phyloP scores from a whole-genome alignment of 2,888 invertebrate species.

The Stenurella melanura region DNA sequence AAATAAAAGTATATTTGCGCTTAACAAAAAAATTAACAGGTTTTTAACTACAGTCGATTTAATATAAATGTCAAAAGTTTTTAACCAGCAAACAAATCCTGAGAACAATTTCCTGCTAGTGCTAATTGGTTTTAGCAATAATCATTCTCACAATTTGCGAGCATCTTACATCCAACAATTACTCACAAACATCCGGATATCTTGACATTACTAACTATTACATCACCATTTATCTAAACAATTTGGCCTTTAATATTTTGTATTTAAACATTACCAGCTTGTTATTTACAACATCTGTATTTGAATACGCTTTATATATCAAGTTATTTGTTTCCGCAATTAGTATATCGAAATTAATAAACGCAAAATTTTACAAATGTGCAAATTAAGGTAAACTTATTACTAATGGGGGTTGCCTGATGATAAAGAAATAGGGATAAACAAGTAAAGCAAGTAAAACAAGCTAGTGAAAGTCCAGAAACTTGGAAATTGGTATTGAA shows the following conservation, averaged over 20 bases:
- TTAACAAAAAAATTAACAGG: too few species aligned
- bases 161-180: conserved; percentile 23
- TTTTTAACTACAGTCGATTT: neutral
- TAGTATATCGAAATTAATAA: neutral
- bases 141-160: conserved; percentile 19
- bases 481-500: too few species aligned
- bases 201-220: conserved; percentile 26
- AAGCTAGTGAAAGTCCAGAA: too few species aligned
- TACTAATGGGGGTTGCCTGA: too few species aligned
- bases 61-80: conserved; percentile 9
- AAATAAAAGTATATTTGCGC: too few species aligned
- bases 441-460: too few species aligned
- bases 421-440: too few species aligned
- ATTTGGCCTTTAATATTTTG: conserved; percentile 30
- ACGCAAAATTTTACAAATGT: too few species aligned
- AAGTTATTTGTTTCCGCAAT: neutral
- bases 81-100: neutral
- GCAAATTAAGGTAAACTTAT: too few species aligned
- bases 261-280: conserved; percentile 22
- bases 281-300: conserved; percentile 10
- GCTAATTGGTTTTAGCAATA: conserved; percentile 25
- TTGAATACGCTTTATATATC: conserved; percentile 5
- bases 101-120: conserved; percentile 2
- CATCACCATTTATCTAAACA: conserved; percentile 36
- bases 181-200: conserved; percentile 32